Percentiles rank a stretch among this genome's conserved stretches.
These are phyloP conservation scores for Patella pellucida DNA, from an alignment of 2,888 invertebrate species.

Conservation along the genomic window DNA sequence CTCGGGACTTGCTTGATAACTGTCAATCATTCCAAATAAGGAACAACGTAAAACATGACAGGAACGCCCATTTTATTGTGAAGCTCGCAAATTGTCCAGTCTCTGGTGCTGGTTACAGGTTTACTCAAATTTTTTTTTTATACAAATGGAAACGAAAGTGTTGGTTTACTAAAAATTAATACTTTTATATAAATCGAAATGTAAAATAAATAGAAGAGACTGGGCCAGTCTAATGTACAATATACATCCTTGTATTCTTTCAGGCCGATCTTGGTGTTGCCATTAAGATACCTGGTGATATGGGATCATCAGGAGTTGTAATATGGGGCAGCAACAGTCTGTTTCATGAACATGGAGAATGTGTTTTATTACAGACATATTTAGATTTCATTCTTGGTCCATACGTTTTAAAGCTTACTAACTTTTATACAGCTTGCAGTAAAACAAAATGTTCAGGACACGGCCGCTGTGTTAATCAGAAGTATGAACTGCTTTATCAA, in stretches of 20 bases:
- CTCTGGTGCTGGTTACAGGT: no score
- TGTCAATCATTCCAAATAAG: no score
- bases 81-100: no score
- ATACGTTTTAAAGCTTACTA: slow-evolving; percentile 41
- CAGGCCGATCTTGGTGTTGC: slow-evolving; percentile 51
- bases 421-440: slow-evolving; percentile 35
- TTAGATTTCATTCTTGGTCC: slow-evolving; percentile 52
- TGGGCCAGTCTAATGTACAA: no score
- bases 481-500: slow-evolving; percentile 33
- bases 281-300: slow-evolving; percentile 46
- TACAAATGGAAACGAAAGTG: no score
- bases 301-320: slow-evolving; percentile 54
- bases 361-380: slow-evolving; percentile 42
- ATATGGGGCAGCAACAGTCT: slow-evolving; percentile 52
- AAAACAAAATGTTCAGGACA: slow-evolving; percentile 36
- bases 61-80: no score
- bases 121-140: no score
- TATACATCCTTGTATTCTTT: slow-evolving; percentile 20
- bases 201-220: no score
- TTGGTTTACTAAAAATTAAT: no score
- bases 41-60: no score
- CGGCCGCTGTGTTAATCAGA: slow-evolving; percentile 45
- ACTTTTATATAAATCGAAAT: no score
- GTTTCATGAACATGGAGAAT: slow-evolving; percentile 41
- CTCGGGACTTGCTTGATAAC: no score